phyloP scores from a whole-genome alignment of 1,140 invertebrate species.

The Pteromalus puparum region DNA sequence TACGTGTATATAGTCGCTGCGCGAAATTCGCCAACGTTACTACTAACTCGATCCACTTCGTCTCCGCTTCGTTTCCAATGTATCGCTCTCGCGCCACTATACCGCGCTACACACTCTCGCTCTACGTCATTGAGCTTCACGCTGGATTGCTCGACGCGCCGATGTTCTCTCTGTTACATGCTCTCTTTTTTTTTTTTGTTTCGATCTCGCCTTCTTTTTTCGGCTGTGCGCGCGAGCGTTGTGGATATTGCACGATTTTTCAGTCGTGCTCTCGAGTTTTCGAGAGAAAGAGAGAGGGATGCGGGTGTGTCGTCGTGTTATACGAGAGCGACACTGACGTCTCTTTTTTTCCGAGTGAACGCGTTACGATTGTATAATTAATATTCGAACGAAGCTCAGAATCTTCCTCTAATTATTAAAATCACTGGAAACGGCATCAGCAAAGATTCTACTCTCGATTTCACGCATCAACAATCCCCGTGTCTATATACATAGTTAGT shows the following conservation, averaged over 20 bases:
- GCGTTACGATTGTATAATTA: too few relatives aligned
- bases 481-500: too few relatives aligned
- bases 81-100: background rate
- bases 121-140: conserved; percentile 8
- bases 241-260: background rate
- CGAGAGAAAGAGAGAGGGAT: background rate
- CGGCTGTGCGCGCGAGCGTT: too few relatives aligned
- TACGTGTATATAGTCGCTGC: background rate
- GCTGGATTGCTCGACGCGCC: background rate
- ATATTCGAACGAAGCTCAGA: too few relatives aligned
- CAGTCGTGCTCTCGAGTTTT: background rate
- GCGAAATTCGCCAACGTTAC: background rate
- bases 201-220: background rate
- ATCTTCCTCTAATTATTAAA: too few relatives aligned
- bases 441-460: too few relatives aligned
- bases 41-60: conserved; percentile 17
- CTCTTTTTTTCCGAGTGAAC: background rate
- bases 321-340: background rate
- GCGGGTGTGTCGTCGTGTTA: background rate
- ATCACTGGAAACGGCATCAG: too few relatives aligned
- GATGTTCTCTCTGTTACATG: background rate
- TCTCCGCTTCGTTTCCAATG: background rate
- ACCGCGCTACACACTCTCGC: background rate
- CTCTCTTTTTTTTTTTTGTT: background rate
- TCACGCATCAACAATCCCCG: too few relatives aligned